phyloP scores from a whole-genome alignment of 1,140 invertebrate genomes.

The Drosophila tristis region DNA sequence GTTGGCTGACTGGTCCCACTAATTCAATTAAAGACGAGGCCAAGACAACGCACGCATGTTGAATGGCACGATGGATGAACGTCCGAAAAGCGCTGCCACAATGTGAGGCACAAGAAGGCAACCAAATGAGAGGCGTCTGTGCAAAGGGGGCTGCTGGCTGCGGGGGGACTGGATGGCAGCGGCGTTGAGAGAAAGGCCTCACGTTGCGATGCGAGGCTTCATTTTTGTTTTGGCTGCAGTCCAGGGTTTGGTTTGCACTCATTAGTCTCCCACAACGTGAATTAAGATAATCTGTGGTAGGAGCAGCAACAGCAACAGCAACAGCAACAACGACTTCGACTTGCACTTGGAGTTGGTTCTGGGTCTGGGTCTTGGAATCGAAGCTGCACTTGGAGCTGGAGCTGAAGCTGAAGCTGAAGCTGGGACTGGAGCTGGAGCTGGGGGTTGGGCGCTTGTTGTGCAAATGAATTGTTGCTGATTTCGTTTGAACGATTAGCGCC shows the following conservation, averaged over 20 bases:
- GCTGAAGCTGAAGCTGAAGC: background rate
- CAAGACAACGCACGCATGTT: slow-evolving; percentile 66
- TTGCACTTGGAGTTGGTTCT: slow-evolving; percentile 3
- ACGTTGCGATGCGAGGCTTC: slow-evolving; percentile 19
- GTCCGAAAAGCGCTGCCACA: slow-evolving; percentile 3
- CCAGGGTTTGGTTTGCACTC: slow-evolving; percentile 65
- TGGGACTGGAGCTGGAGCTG: background rate
- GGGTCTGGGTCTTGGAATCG: slow-evolving; percentile 23
- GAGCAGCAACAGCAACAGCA: slow-evolving; percentile 22
- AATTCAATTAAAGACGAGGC: slow-evolving; percentile 73
- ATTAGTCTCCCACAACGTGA: slow-evolving; percentile 84
- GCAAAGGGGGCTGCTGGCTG: too few relatives aligned
- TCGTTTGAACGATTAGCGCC: slow-evolving; percentile 83
- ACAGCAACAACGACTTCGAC: slow-evolving; percentile 15
- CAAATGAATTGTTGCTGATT: slow-evolving; percentile 84
- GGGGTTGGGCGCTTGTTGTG: slow-evolving; percentile 73
- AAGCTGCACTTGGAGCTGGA: slow-evolving; percentile 19
- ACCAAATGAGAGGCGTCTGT: slow-evolving; percentile 27
- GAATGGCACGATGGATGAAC: slow-evolving; percentile 62
- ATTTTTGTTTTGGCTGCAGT: slow-evolving; percentile 39
- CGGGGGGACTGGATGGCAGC: too few relatives aligned
- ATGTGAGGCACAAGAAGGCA: background rate
- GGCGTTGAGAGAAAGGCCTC: slow-evolving; percentile 62
- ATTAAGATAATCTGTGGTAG: slow-evolving; percentile 81
- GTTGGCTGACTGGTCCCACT: slow-evolving; percentile 59